Percentiles rank a stretch among this genome's conserved stretches.
phyloP scores from a whole-genome alignment of 2,113 vertebrate species.

The Pogona vitticeps region DNA sequence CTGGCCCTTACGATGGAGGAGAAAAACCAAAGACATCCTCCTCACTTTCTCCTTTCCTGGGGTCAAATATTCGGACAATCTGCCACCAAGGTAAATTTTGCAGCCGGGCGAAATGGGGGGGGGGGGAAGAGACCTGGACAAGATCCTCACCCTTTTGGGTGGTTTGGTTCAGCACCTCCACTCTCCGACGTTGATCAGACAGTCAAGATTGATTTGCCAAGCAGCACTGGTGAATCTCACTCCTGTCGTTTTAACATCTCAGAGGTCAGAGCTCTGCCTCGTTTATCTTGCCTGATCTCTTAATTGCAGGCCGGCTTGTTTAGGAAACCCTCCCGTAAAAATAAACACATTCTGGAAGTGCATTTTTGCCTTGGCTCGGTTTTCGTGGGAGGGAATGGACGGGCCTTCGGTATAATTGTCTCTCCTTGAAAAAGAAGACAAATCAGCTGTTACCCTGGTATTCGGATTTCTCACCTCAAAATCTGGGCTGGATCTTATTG shows the following conservation, averaged over 20 bases:
- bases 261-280: too few relatives aligned
- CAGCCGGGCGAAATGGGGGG: too few relatives aligned
- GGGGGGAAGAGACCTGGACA: not conserved
- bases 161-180: not conserved
- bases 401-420: too few relatives aligned
- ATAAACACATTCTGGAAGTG: not conserved
- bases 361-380: not conserved
- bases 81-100: not conserved
- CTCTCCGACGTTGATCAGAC: not conserved
- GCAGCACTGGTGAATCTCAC: not conserved
- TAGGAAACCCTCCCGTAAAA: not conserved
- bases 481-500: too few relatives aligned
- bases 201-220: not conserved
- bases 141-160: not conserved
- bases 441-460: too few relatives aligned
- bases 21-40: not conserved
- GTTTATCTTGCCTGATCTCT: conserved; percentile 5
- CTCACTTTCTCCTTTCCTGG: not conserved
- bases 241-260: not conserved
- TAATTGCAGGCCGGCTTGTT: not conserved
- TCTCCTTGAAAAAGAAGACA: too few relatives aligned
- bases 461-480: too few relatives aligned
- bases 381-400: too few relatives aligned
- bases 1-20: not conserved
- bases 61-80: not conserved